Evolutionary conservation across 2,113 vertebrate species (phyloP).

Genomic region (Calonectris borealis): DNA sequence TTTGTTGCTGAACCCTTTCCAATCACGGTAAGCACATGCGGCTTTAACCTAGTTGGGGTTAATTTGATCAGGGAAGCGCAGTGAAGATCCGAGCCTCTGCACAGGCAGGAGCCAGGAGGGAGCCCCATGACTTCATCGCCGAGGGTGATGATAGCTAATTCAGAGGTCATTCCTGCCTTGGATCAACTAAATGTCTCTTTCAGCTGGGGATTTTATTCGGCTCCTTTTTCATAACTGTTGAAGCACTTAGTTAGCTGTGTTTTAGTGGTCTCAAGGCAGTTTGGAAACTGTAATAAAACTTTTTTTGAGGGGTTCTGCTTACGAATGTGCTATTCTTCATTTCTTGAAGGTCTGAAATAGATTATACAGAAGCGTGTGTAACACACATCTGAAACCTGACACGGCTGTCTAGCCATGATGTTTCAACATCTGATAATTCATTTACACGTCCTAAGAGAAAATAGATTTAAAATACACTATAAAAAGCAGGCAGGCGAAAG

Average conservation of each 20-base stretch:
- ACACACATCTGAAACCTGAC: slow-evolving; percentile 52
- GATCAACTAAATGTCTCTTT: slow-evolving; percentile 69
- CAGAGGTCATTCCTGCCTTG: slow-evolving; percentile 63
- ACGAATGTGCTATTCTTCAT: slow-evolving; percentile 43
- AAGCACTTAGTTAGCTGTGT: slow-evolving; percentile 68
- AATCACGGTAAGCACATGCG: neutral
- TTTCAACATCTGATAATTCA: slow-evolving; percentile 68
- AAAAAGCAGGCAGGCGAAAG: neutral
- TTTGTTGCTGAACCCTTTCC: slow-evolving; percentile 52
- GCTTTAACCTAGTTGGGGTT: slow-evolving; percentile 9
- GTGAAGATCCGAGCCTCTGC: neutral
- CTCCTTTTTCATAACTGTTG: slow-evolving; percentile 67
- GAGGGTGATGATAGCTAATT: slow-evolving; percentile 59
- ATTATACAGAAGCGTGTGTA: slow-evolving; percentile 61
- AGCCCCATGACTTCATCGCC: slow-evolving; percentile 60
- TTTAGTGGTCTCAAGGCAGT: slow-evolving; percentile 64
- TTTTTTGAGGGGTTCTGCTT: slow-evolving; percentile 54
- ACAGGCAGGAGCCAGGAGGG: slow-evolving; percentile 14
- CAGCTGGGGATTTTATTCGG: slow-evolving; percentile 69
- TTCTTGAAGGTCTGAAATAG: slow-evolving; percentile 65
- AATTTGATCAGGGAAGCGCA: neutral
- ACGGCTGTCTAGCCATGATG: slow-evolving; percentile 44
- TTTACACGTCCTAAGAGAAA: slow-evolving; percentile 47
- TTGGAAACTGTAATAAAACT: slow-evolving; percentile 73
- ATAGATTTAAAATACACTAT: slow-evolving; percentile 34